Evolutionary conservation across 1,140 invertebrate genomes (phyloP), one percentile per base, ranked within the genome.

Genomic region (Zaprionus inermis): DNA sequence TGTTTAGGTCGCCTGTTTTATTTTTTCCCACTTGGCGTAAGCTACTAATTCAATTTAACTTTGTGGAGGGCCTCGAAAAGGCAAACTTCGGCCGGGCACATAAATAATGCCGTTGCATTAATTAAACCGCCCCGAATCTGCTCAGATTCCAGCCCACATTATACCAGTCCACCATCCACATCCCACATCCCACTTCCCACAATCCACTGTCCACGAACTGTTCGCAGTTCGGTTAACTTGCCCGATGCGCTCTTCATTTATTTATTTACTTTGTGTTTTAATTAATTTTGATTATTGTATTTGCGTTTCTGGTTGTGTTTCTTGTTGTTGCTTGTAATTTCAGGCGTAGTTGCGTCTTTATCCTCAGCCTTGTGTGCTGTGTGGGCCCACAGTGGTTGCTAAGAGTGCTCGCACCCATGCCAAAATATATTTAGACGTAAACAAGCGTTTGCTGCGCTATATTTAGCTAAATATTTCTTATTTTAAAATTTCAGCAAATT

Each of bases 281-380:
- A 85, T 84, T 84, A 85, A 81, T 86, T 85, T 85, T 81, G 86
- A 86, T 78, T 86, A 86, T 81, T 86, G 75, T 86, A 78, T 85
- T 86, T 86, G 82, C 81, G 86, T 86, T 86, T 78, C 63, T 64
- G 66, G 41, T 44, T 58, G 60, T 44, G 52, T 16, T 5, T 44
- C n/a, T 68, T n/a, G 55, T 44, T 58, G 41, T 66, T 77, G 67
- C n/a, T 36, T 44, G 9, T 20, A 22, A 49, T 49, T 49, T 18
- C 10, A 22, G 9, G 44, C 44, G 18, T 46, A 46, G 44, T 46
- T 30, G n/a, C 5, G 58, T 24, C 58, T 49, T n/a, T 22, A 28
- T 18, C 30, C 12, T 12, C 57, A 59, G 11, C 38, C 20, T 22
- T 16, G 14, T 38, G 12, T 38, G 36, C 36, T 38, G 5, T 38